These are phyloP conservation scores for Hylia prasina DNA, from an alignment of 2,113 vertebrate genomes.

Conservation along the genomic window DNA sequence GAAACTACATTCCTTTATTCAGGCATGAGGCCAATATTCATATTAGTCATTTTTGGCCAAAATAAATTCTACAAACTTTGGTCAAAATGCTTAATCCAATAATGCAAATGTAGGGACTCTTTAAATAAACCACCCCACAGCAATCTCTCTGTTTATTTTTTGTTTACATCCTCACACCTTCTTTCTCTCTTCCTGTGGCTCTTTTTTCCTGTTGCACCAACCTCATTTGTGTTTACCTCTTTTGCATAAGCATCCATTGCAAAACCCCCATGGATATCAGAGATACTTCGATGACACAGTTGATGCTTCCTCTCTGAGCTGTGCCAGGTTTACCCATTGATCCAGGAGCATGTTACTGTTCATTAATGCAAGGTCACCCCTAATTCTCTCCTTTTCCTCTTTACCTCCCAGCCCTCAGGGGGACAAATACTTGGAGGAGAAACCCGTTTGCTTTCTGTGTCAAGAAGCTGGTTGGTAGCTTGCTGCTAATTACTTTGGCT, in stretches of 20 bases:
- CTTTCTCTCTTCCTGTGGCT: neutral
- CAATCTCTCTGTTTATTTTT: slow-evolving; percentile 47
- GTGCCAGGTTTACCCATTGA: slow-evolving; percentile 63
- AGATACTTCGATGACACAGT: slow-evolving; percentile 58
- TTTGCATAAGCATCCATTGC: slow-evolving; percentile 55
- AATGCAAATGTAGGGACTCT: slow-evolving; percentile 39
- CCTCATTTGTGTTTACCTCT: slow-evolving; percentile 41
- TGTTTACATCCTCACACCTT: neutral
- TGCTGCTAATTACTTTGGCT: slow-evolving; percentile 71
- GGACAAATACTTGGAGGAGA: slow-evolving; percentile 56
- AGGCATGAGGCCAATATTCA: slow-evolving; percentile 56
- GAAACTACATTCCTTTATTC: slow-evolving; percentile 61
- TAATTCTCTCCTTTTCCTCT: slow-evolving; percentile 57
- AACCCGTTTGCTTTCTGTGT: slow-evolving; percentile 54
- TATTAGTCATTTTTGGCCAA: slow-evolving; percentile 60
- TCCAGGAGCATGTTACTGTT: slow-evolving; percentile 51
- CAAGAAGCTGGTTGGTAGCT: slow-evolving; percentile 65
- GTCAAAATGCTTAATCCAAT: slow-evolving; percentile 59
- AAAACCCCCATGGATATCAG: slow-evolving; percentile 53
- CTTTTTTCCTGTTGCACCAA: neutral
- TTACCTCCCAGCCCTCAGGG: slow-evolving; percentile 53
- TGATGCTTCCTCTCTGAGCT: slow-evolving; percentile 46
- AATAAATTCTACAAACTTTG: slow-evolving; percentile 60
- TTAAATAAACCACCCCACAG: slow-evolving; percentile 33
- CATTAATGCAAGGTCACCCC: slow-evolving; percentile 69